Base-by-base conservation (phyloP, 2,797 vertebrate species). In the Xiphorhynchus erythropygius region DNA sequence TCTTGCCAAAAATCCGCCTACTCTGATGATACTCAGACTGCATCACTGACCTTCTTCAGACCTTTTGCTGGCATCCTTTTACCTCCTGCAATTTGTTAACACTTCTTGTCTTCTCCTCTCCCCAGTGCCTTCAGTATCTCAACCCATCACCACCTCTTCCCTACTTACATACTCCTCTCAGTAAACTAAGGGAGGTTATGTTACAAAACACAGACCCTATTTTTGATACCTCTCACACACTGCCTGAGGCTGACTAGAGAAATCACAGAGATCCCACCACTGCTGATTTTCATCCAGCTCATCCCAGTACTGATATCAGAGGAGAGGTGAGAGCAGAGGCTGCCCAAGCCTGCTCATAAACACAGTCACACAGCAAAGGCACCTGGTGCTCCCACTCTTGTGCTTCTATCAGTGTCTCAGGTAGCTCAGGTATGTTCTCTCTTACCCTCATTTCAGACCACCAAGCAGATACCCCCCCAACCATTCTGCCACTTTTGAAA, bases 141-240 rank as follows among this genome's bases (percentile, higher is more conserved):
- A 74, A 13, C 37, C n/a, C 81, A 88, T 35, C 68, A 64, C 49
- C 86, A 93, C 49, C 71, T 94, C 86, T 87, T 70, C 67, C 75
- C 84, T 53, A 3, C 39, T 71, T 68, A 17, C 32, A 21, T 1
- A 49, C 0, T 1, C 33, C 41, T 90, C 57, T 55, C 24, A 68
- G 74, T 50, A 37, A 59, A 82, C 47, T 18, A 33, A 30, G 27
- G 89, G 53, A 69, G 28, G 68, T 37, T 70, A 52, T 28, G 52
- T 87, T 89, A 87, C 70, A 86, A 82, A 94, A 90, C 47, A 91
- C 67, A 84, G 39, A 68, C 41, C 53, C 12, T 65, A 63, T 77
- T 92, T 93, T 67, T 79, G 69, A 76, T 42, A 41, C 65, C 21
- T 57, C 63, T 65, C 22, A 2, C 18, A 42, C 46, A 30, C 24